phyloP scores from a whole-genome alignment of 2,888 invertebrate species.

The Hydrotaea diabolus region DNA sequence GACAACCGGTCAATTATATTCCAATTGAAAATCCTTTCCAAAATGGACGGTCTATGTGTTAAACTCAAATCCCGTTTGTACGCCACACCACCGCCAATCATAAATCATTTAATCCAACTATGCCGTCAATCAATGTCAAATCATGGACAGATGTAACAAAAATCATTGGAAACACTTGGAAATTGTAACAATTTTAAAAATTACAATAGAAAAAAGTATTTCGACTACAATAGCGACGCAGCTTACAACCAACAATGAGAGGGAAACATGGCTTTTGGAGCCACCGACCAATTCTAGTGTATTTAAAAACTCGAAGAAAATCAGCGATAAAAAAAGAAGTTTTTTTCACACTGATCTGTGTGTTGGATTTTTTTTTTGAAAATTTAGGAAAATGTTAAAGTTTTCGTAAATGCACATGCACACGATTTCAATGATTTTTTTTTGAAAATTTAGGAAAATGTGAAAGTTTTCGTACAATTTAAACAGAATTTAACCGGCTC shows the following conservation, averaged over 20 bases:
- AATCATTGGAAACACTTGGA: conserved; percentile 23
- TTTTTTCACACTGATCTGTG: conserved; percentile 28
- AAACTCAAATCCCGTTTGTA: background rate
- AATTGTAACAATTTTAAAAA: conserved; percentile 39
- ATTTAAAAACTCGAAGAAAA: background rate
- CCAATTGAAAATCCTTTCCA: conserved; percentile 33
- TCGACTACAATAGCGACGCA: background rate
- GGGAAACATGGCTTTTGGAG: background rate
- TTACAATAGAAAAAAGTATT: background rate
- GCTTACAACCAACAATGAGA: background rate
- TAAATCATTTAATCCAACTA: conserved; percentile 49
- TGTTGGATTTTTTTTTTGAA: no score
- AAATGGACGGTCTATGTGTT: background rate
- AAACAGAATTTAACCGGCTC: no score
- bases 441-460: no score
- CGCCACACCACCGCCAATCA: background rate
- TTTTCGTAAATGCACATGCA: no score
- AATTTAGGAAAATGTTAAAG: no score
- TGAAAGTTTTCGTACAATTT: no score
- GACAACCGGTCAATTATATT: conserved; percentile 3
- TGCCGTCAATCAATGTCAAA: conserved; percentile 48
- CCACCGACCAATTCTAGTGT: background rate
- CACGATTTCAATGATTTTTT: no score
- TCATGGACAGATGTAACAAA: conserved; percentile 18
- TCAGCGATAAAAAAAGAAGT: conserved; percentile 22